Evolutionary conservation across 2,797 vertebrate species (phyloP).

Genomic region (Notamacropus eugenii): DNA sequence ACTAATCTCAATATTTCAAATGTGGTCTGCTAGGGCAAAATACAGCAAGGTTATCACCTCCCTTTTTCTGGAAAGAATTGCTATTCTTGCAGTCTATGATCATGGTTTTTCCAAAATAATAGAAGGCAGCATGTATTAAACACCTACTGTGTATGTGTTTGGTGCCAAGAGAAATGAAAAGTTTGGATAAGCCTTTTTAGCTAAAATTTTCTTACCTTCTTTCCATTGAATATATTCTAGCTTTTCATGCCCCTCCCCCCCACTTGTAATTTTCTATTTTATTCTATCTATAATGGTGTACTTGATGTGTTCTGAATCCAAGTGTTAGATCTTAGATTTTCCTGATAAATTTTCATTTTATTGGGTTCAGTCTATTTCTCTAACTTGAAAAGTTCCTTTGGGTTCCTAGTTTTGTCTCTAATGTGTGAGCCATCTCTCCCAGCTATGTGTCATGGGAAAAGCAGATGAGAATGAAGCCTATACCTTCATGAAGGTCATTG

Average conservation of each 20-base stretch:
- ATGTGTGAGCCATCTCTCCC: not conserved
- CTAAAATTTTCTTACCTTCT: not conserved
- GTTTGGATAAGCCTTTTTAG: not conserved
- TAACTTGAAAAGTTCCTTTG: not conserved
- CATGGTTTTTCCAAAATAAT: not conserved
- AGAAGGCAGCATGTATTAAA: not conserved
- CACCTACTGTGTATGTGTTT: not conserved
- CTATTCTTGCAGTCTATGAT: not conserved
- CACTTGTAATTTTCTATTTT: not conserved
- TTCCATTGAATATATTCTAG: not conserved
- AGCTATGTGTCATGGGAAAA: not conserved
- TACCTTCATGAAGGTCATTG: not conserved
- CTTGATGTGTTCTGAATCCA: not conserved
- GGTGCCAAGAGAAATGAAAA: not conserved
- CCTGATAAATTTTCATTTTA: not conserved
- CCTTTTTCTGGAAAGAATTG: not conserved
- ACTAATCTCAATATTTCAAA: not conserved
- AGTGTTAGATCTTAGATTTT: not conserved
- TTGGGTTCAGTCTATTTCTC: not conserved
- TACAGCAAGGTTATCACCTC: not conserved
- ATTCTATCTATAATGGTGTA: not conserved
- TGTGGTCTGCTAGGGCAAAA: not conserved
- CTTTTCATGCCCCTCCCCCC: not conserved
- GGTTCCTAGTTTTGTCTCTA: not conserved
- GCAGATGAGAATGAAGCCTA: not conserved